These are phyloP conservation scores for Epiblema foenella DNA, from an alignment of 2,888 invertebrate genomes.

Conservation along the genomic window DNA sequence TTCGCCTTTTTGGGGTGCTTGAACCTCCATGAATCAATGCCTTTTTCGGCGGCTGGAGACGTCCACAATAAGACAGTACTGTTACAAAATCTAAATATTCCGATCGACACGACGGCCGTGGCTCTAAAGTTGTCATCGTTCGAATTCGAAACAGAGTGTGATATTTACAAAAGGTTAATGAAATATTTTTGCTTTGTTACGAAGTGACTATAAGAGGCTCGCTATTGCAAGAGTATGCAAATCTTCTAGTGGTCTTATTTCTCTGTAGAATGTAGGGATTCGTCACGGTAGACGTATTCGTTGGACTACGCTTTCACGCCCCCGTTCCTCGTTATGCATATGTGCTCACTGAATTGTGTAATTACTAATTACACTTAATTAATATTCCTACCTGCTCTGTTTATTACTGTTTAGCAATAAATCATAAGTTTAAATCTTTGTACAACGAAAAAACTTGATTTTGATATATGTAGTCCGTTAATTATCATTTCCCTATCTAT, in stretches of 20 bases:
- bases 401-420: slow-evolving; percentile 28
- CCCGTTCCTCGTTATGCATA: slow-evolving; percentile 40
- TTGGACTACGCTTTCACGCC: slow-evolving; percentile 49
- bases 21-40: slow-evolving; percentile 20
- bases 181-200: slow-evolving; percentile 37
- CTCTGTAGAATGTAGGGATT: slow-evolving; percentile 47
- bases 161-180: slow-evolving; percentile 39
- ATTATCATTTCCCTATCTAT: slow-evolving; percentile 30
- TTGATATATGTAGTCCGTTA: slow-evolving; percentile 24
- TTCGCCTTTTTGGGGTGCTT: slow-evolving; percentile 21
- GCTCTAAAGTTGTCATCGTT: slow-evolving; percentile 22
- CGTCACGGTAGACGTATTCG: slow-evolving; percentile 46
- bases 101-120: slow-evolving; percentile 9
- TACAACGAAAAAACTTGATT: not conserved
- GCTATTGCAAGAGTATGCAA: slow-evolving; percentile 44
- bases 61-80: not conserved
- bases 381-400: slow-evolving; percentile 35
- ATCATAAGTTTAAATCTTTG: slow-evolving; percentile 21
- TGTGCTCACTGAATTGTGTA: slow-evolving; percentile 41
- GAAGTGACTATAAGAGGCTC: slow-evolving; percentile 32
- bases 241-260: slow-evolving; percentile 44
- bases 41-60: slow-evolving; percentile 14
- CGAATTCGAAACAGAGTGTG: slow-evolving; percentile 16
- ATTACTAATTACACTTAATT: slow-evolving; percentile 42
- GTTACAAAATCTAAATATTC: slow-evolving; percentile 13